Conservation (phyloP, 2,888 invertebrate species). For the Tuta absoluta region DNA sequence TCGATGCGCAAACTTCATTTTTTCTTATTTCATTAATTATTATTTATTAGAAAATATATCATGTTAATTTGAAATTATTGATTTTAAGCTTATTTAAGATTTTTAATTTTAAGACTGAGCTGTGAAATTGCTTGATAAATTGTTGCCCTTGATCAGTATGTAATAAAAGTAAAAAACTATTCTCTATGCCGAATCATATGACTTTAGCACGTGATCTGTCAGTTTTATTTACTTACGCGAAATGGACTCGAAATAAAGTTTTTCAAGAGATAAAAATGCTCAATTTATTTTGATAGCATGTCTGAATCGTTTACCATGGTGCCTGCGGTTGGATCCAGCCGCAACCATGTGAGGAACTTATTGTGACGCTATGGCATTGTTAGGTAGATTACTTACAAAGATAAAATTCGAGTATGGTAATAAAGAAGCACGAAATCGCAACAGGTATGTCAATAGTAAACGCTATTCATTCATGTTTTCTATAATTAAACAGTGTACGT, state of each 20-base stretch:
- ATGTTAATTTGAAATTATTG: not conserved
- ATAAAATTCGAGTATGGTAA: conserved; percentile 74
- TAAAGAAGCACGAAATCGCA: conserved; percentile 67
- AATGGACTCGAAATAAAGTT: conserved; percentile 22
- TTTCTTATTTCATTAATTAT: no score
- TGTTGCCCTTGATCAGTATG: conserved; percentile 53
- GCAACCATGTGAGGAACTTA: conserved; percentile 60
- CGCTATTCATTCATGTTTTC: conserved; percentile 62
- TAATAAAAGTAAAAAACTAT: conserved; percentile 39
- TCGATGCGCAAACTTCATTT: not conserved
- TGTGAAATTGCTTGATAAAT: not conserved
- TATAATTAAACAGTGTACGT: conserved; percentile 59
- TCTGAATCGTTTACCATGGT: conserved; percentile 36
- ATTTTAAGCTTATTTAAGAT: no score
- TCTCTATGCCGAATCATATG: conserved; percentile 76
- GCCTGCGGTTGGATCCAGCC: conserved; percentile 47
- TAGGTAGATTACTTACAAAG: conserved; percentile 87
- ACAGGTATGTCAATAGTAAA: conserved; percentile 72
- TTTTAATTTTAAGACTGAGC: no score
- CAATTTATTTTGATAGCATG: conserved; percentile 34
- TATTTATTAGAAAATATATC: no score
- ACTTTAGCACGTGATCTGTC: conserved; percentile 74
- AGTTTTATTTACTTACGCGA: conserved; percentile 50
- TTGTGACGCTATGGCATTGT: conserved; percentile 85
- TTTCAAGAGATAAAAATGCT: conserved; percentile 29